Percentiles rank a stretch among this genome's conserved stretches.
Conservation (phyloP, 2,797 vertebrate species). For the Melopsittacus undulatus region DNA sequence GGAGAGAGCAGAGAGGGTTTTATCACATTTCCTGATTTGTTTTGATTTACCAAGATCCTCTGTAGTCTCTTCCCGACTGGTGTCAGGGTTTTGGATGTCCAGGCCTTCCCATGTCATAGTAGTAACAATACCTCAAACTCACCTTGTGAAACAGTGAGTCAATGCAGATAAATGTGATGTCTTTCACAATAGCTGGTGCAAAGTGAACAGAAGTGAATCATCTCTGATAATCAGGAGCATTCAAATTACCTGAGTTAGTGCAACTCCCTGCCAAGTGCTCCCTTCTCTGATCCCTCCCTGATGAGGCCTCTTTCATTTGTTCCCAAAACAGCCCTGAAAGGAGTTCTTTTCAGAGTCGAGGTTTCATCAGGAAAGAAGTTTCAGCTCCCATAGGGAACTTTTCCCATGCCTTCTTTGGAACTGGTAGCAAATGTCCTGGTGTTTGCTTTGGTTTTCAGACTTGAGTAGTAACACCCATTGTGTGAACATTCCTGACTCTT, state of each 20-base stretch:
- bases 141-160: constrained; percentile 50
- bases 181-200: constrained; percentile 53
- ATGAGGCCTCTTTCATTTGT: background rate
- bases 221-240: constrained; percentile 54
- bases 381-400: background rate
- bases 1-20: background rate
- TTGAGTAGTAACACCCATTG: constrained; percentile 42
- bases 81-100: background rate
- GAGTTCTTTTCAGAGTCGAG: background rate
- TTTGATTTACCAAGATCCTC: background rate
- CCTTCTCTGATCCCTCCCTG: constrained; percentile 1
- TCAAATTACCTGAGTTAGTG: constrained; percentile 31
- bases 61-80: background rate
- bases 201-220: constrained; percentile 65
- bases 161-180: constrained; percentile 40
- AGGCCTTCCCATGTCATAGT: background rate
- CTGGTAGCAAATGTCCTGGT: background rate
- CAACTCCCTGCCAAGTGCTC: constrained; percentile 34
- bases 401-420: background rate
- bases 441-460: constrained; percentile 40
- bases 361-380: background rate
- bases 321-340: background rate
- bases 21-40: background rate
- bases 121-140: background rate
- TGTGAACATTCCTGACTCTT: constrained; percentile 63